phyloP scores from a whole-genome alignment of 1,140 invertebrate species.

The Drosophila triauraria region DNA sequence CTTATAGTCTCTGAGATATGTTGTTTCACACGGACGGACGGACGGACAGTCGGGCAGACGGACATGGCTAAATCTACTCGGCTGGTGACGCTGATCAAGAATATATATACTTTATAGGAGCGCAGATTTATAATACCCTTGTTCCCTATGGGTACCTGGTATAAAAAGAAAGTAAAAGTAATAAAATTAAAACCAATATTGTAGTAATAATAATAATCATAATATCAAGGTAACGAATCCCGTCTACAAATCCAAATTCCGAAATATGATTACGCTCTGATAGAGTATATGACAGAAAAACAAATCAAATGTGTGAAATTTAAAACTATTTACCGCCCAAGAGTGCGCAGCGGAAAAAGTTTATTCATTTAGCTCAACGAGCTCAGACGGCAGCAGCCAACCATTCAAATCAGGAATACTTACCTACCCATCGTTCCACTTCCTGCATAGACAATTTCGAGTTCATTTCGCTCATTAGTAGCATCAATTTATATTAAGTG shows the following conservation, averaged over 20 bases:
- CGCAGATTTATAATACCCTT: too few species aligned
- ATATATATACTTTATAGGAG: too few species aligned
- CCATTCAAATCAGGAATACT: slow-evolving; percentile 7
- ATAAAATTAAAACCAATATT: background rate
- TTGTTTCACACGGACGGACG: too few species aligned
- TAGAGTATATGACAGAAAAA: slow-evolving; percentile 36
- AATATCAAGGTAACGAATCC: too few species aligned
- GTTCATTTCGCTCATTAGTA: slow-evolving; percentile 64
- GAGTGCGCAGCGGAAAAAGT: slow-evolving; percentile 77
- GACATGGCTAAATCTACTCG: too few species aligned
- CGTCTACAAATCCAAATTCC: background rate
- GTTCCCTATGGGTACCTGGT: too few species aligned
- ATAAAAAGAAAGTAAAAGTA: too few species aligned
- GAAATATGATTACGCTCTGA: background rate
- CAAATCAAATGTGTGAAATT: slow-evolving; percentile 83
- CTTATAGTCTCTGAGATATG: too few species aligned
- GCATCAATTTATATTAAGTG: slow-evolving; percentile 74
- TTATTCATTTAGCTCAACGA: slow-evolving; percentile 81
- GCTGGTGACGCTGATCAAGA: too few species aligned
- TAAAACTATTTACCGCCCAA: slow-evolving; percentile 82
- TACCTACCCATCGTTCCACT: slow-evolving; percentile 13
- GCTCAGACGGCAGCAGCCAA: slow-evolving; percentile 63
- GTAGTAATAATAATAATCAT: background rate
- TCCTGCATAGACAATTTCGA: slow-evolving; percentile 48
- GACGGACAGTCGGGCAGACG: too few species aligned